A percentile compares a stretch with the other conserved stretches of the same genome.
Evolutionary conservation across 2,888 invertebrate genomes (phyloP).

Genomic region (Lagria hirta): DNA sequence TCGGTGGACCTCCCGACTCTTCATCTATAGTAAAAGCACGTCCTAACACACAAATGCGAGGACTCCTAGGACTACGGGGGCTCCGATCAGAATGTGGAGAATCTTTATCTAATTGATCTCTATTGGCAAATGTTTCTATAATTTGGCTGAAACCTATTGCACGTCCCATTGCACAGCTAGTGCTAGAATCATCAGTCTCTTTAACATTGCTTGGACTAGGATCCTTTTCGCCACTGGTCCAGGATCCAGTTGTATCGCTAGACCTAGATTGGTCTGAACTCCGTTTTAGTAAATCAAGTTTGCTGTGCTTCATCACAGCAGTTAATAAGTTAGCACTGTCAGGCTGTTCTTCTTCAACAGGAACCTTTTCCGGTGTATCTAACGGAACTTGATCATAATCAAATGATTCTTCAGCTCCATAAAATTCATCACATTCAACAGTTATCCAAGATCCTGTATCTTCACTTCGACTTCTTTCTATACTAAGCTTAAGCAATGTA

Average conservation of each 20-base stretch:
- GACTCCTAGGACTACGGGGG: slow-evolving; percentile 51
- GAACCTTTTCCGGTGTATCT: slow-evolving; percentile 45
- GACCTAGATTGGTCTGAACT: slow-evolving; percentile 76
- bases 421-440: slow-evolving; percentile 67
- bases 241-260: slow-evolving; percentile 73
- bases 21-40: slow-evolving; percentile 54
- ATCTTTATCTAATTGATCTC: slow-evolving; percentile 59
- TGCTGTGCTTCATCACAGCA: slow-evolving; percentile 56
- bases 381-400: slow-evolving; percentile 54
- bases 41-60: slow-evolving; percentile 52
- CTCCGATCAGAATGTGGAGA: slow-evolving; percentile 41
- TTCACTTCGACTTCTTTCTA: slow-evolving; percentile 63
- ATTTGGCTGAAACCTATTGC: slow-evolving; percentile 78
- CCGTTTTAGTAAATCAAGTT: slow-evolving; percentile 62
- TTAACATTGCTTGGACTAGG: slow-evolving; percentile 61
- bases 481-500: slow-evolving; percentile 54
- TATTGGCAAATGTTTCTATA: slow-evolving; percentile 65
- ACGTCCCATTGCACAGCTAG: slow-evolving; percentile 77
- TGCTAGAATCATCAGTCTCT: slow-evolving; percentile 72
- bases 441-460: slow-evolving; percentile 71
- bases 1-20: slow-evolving; percentile 44
- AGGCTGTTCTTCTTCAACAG: slow-evolving; percentile 26
- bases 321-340: slow-evolving; percentile 43
- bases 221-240: slow-evolving; percentile 78
- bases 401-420: slow-evolving; percentile 66